These are phyloP conservation scores for Cephus sareptanus DNA, from an alignment of 2,888 invertebrate species.

Conservation along the genomic window DNA sequence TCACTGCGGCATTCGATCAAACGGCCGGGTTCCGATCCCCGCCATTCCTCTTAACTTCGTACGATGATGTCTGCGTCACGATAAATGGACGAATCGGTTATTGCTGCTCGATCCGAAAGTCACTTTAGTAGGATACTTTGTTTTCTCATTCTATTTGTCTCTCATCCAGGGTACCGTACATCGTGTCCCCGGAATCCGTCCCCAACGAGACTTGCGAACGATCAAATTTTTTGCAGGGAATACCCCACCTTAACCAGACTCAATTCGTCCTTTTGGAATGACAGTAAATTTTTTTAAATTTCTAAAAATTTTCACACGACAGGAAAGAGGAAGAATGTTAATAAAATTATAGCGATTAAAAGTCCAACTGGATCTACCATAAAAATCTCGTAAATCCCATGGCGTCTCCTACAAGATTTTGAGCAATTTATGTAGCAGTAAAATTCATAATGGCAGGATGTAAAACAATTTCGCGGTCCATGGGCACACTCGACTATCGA, in stretches of 20 bases:
- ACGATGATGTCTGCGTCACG: conserved; percentile 27
- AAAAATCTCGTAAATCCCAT: not conserved
- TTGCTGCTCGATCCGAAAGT: not conserved
- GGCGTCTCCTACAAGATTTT: not conserved
- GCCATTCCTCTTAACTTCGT: conserved; percentile 13
- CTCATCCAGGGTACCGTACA: not conserved
- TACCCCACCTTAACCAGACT: not conserved
- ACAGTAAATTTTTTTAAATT: not conserved
- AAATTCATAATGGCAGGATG: not conserved
- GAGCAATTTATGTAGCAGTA: not conserved
- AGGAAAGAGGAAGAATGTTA: not conserved
- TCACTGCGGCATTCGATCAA: conserved; percentile 54
- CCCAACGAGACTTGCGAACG: not conserved
- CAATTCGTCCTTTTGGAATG: not conserved
- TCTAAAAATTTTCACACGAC: not conserved
- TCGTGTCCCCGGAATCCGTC: not conserved
- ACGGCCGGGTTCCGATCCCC: conserved; percentile 29
- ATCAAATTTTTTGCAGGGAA: not conserved
- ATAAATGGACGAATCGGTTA: conserved; percentile 20
- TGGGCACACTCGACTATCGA: not conserved
- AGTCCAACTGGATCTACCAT: not conserved
- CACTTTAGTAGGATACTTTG: conserved; percentile 5
- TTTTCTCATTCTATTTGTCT: conserved; percentile 12
- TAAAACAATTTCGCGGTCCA: not conserved
- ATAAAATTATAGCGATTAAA: not conserved